A percentile compares a stretch with the other conserved stretches of the same genome.
phyloP scores from a whole-genome alignment of 2,113 vertebrate genomes.

The Haemorhous mexicanus region DNA sequence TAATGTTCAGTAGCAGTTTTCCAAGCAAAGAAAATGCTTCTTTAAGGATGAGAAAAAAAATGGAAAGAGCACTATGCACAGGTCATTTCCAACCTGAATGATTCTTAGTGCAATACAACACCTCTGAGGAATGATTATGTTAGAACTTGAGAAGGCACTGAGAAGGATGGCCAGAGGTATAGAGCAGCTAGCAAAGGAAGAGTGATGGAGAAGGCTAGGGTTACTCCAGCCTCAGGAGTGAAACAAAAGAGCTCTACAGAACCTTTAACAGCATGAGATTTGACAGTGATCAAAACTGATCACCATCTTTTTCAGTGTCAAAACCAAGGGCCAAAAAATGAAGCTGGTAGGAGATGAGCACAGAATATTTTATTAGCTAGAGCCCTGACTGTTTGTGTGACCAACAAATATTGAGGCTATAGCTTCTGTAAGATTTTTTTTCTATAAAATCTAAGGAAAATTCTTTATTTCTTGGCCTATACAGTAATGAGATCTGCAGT shows the following conservation, averaged over 20 bases:
- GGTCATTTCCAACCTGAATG: not conserved
- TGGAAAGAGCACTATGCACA: not conserved
- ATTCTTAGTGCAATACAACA: too few relatives aligned
- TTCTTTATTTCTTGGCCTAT: not conserved
- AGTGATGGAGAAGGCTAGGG: not conserved
- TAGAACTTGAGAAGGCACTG: not conserved
- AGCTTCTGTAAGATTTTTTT: not conserved
- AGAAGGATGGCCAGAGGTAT: not conserved
- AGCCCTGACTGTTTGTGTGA: not conserved
- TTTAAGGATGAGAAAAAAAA: not conserved
- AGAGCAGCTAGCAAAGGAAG: not conserved
- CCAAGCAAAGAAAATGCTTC: not conserved
- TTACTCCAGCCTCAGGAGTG: not conserved
- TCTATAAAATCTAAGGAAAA: not conserved
- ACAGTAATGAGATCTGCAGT: not conserved
- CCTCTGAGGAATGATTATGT: not conserved
- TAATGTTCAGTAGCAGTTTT: not conserved
- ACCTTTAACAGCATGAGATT: not conserved
- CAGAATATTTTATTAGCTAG: not conserved
- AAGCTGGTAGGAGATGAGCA: not conserved
- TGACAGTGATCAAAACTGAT: not conserved
- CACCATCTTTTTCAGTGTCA: not conserved
- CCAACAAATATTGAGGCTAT: not conserved
- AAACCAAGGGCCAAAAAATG: not conserved
- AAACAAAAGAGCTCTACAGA: not conserved